Conservation (phyloP, 92 coral and sea anemone genomes). For the Diadumene lineata region DNA sequence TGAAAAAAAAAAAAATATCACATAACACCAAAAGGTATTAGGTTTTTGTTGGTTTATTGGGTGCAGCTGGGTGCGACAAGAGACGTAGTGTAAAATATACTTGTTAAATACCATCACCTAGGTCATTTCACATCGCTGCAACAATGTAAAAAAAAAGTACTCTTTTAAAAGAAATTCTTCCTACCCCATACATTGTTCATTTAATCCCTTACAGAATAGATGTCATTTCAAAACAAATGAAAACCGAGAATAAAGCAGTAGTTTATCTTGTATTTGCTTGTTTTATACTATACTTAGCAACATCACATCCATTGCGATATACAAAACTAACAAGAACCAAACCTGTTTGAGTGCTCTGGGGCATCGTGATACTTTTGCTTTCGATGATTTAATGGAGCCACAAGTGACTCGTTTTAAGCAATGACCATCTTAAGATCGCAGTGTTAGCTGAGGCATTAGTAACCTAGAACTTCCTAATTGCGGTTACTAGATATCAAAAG, state of each 20-base stretch:
- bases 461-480: neutral
- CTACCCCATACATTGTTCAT: too few species aligned
- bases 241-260: too few species aligned
- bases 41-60: neutral
- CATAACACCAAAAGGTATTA: neutral
- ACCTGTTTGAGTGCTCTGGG: too few species aligned
- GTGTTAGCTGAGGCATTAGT: conserved; percentile 2
- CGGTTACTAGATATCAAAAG: neutral
- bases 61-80: neutral
- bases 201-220: too few species aligned
- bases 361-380: neutral
- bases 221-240: too few species aligned
- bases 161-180: too few species aligned
- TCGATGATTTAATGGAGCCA: conserved; percentile 3
- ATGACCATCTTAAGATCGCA: neutral
- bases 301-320: neutral
- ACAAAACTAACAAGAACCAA: neutral
- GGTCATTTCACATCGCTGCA: too few species aligned
- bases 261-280: too few species aligned
- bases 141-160: too few species aligned
- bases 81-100: too few species aligned
- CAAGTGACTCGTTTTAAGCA: neutral
- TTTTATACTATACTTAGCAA: too few species aligned
- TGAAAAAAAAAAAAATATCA: conserved; percentile 1
- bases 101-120: too few species aligned